phyloP scores from a whole-genome alignment of 2,797 vertebrate genomes.

The Arvicola amphibius region DNA sequence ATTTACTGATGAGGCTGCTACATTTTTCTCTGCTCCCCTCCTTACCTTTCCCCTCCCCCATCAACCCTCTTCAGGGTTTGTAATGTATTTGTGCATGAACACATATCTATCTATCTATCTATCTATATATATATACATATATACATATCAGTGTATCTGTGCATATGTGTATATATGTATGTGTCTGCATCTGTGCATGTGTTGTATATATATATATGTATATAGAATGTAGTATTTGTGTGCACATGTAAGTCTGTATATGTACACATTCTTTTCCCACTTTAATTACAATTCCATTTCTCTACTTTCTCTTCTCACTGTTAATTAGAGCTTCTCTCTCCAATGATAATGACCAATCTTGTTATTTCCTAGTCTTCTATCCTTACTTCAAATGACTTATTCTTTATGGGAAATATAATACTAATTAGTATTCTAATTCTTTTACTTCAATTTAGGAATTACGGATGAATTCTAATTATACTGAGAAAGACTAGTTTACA shows the following conservation, averaged over 20 bases:
- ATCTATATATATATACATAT: too few species aligned
- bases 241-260: neutral
- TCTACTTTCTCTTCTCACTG: neutral
- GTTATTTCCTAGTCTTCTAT: neutral
- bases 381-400: neutral
- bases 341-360: neutral
- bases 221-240: neutral
- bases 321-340: neutral
- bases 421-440: neutral
- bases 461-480: neutral
- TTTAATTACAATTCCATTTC: neutral
- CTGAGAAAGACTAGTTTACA: neutral
- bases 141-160: neutral
- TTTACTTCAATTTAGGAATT: neutral
- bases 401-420: neutral
- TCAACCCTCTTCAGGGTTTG: too few species aligned
- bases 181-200: too few species aligned
- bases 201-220: too few species aligned
- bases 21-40: too few species aligned
- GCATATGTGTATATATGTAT: neutral
- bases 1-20: too few species aligned
- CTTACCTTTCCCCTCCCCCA: too few species aligned
- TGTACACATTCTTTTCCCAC: neutral
- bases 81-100: too few species aligned
- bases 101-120: too few species aligned